Evolutionary conservation across 2,113 vertebrate species (phyloP).

Genomic region (Carlito syrichta): DNA sequence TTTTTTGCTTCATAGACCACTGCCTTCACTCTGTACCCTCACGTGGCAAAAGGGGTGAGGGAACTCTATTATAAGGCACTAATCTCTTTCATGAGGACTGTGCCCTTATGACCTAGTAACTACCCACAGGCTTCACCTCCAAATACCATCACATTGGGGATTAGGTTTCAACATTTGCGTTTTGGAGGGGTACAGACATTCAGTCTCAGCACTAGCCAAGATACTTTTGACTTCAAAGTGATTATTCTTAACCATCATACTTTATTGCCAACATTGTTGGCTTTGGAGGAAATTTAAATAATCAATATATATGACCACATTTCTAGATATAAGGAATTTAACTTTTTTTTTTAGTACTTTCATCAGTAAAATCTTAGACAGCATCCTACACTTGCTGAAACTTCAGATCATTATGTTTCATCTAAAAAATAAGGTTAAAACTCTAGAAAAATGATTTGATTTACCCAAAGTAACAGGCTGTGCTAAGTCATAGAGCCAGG

Average conservation of each 20-base stretch:
- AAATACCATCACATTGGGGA: not conserved
- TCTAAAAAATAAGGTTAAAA: slow-evolving; percentile 49
- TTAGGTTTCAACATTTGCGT: not conserved
- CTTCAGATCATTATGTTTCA: not conserved
- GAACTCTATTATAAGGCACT: not conserved
- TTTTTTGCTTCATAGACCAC: not conserved
- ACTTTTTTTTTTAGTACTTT: slow-evolving; percentile 19
- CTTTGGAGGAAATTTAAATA: slow-evolving; percentile 31
- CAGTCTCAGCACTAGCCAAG: not conserved
- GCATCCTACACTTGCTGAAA: not conserved
- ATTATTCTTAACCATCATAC: not conserved
- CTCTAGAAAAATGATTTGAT: not conserved
- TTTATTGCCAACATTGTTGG: not conserved
- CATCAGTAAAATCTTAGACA: not conserved
- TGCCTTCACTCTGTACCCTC: not conserved
- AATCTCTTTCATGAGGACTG: not conserved
- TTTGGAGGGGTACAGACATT: not conserved
- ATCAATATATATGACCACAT: not conserved
- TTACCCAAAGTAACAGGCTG: not conserved
- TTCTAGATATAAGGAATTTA: not conserved
- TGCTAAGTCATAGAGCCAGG: not conserved
- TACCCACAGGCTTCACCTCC: not conserved
- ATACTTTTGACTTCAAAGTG: slow-evolving; percentile 13
- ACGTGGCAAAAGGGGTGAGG: not conserved
- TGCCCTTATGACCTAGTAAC: not conserved